A percentile compares a stretch with the other conserved stretches of the same genome.
Evolutionary conservation across 2,888 invertebrate genomes (phyloP).

Genomic region (Saturnia pavonia): DNA sequence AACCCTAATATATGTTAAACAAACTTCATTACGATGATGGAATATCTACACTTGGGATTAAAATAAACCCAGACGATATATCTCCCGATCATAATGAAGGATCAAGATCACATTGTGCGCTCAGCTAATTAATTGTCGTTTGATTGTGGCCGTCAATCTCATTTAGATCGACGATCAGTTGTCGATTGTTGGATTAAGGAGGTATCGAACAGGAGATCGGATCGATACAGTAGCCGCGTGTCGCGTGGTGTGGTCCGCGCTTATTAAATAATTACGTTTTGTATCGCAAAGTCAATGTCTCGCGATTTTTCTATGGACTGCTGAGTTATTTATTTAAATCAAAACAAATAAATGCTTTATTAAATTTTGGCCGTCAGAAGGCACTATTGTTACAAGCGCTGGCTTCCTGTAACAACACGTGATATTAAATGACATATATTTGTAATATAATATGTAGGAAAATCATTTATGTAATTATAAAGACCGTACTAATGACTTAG

Average conservation of each 20-base stretch:
- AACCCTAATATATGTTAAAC: background rate
- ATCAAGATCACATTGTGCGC: constrained; percentile 17
- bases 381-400: too few relatives aligned
- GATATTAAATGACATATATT: too few relatives aligned
- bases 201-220: constrained; percentile 60
- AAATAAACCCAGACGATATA: background rate
- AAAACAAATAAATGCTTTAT: too few relatives aligned
- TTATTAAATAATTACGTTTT: constrained; percentile 23
- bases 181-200: constrained; percentile 50
- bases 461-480: too few relatives aligned
- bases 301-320: background rate
- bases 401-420: too few relatives aligned
- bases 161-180: constrained; percentile 37
- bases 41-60: constrained; percentile 1
- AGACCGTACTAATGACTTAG: too few relatives aligned
- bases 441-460: too few relatives aligned
- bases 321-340: background rate
- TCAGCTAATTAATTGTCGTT: constrained; percentile 27
- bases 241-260: constrained; percentile 28
- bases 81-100: constrained; percentile 4
- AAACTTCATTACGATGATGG: background rate
- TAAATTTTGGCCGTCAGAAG: too few relatives aligned
- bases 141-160: constrained; percentile 59
- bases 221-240: constrained; percentile 35
- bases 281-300: constrained; percentile 21